These are phyloP conservation scores for Lutjanus campechanus DNA, from an alignment of 2,797 vertebrate genomes.

Conservation along the genomic window DNA sequence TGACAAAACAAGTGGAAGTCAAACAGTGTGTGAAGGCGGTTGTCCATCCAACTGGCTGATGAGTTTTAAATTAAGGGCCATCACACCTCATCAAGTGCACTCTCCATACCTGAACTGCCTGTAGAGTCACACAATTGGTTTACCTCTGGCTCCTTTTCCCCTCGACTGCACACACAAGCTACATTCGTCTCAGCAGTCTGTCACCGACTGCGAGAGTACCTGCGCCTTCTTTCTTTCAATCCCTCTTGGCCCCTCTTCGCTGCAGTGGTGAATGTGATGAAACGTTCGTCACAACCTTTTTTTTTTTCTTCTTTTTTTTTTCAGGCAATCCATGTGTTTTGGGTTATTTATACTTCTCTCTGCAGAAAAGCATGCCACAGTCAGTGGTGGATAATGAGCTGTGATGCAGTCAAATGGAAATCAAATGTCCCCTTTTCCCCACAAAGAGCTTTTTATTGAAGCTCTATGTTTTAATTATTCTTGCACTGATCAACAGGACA, in stretches of 20 bases:
- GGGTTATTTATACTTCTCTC: conserved; percentile 36
- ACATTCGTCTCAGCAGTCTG: conserved; percentile 47
- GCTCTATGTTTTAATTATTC: conserved; percentile 56
- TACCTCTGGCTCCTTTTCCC: conserved; percentile 51
- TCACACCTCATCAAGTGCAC: conserved; percentile 63
- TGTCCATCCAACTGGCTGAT: conserved; percentile 63
- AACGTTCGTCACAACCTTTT: conserved; percentile 21
- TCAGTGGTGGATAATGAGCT: conserved; percentile 50
- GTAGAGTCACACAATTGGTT: conserved; percentile 50
- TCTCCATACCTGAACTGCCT: conserved; percentile 55
- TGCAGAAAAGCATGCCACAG: conserved; percentile 30
- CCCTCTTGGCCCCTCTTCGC: not conserved
- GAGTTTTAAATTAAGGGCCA: conserved; percentile 64
- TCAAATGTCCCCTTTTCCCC: conserved; percentile 14
- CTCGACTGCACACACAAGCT: conserved; percentile 54
- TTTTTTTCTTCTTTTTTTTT: conserved; percentile 7
- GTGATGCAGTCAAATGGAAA: conserved; percentile 49
- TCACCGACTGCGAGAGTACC: conserved; percentile 14
- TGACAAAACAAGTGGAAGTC: conserved; percentile 50
- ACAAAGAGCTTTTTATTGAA: conserved; percentile 33
- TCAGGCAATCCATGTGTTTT: conserved; percentile 22
- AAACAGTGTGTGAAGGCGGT: conserved; percentile 40
- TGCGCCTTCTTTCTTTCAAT: conserved; percentile 33
- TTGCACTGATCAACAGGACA: conserved; percentile 45
- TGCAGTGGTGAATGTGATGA: conserved; percentile 27